A percentile compares a stretch with the other conserved stretches of the same genome.
Conservation (phyloP, 2,113 vertebrate species). For the Scophthalmus maximus region DNA sequence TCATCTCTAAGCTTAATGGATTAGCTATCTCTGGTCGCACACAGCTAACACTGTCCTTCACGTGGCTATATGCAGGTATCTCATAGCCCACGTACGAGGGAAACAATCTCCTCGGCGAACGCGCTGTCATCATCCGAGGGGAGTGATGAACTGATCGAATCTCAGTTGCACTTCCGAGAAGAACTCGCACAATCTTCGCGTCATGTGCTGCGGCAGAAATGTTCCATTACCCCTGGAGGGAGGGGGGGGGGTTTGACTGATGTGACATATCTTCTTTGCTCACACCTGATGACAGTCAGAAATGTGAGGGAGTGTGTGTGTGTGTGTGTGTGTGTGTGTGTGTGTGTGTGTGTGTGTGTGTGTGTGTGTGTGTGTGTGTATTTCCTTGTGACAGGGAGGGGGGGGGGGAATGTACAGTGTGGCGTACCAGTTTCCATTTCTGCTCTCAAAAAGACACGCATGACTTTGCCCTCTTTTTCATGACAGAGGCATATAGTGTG, state of each 20-base stretch:
- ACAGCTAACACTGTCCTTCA: conserved; percentile 72
- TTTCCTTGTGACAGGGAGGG: conserved; percentile 21
- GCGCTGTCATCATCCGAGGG: conserved; percentile 36
- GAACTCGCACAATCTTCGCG: conserved; percentile 51
- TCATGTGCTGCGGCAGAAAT: conserved; percentile 47
- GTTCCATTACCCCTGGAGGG: conserved; percentile 41
- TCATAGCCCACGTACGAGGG: conserved; percentile 25
- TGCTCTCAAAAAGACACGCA: conserved; percentile 43
- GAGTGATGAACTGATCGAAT: conserved; percentile 46
- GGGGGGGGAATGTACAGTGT: conserved; percentile 31
- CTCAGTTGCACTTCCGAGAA: conserved; percentile 42
- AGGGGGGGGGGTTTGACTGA: conserved; percentile 42
- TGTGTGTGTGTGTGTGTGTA: conserved; percentile 17
- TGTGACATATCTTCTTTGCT: conserved; percentile 46
- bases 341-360: neutral
- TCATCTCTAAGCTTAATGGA: conserved; percentile 80
- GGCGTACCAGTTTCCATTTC: conserved; percentile 47
- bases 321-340: too few species aligned
- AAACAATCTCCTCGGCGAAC: conserved; percentile 55
- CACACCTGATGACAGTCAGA: conserved; percentile 54
- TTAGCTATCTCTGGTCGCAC: conserved; percentile 72
- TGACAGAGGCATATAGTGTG: conserved; percentile 40
- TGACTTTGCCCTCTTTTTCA: conserved; percentile 65
- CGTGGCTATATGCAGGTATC: conserved; percentile 60
- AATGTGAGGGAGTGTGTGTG: conserved; percentile 16